Percentiles rank a stretch among this genome's conserved stretches.
phyloP scores from a whole-genome alignment of 2,888 invertebrate species.

The Ctenicera cuprea region DNA sequence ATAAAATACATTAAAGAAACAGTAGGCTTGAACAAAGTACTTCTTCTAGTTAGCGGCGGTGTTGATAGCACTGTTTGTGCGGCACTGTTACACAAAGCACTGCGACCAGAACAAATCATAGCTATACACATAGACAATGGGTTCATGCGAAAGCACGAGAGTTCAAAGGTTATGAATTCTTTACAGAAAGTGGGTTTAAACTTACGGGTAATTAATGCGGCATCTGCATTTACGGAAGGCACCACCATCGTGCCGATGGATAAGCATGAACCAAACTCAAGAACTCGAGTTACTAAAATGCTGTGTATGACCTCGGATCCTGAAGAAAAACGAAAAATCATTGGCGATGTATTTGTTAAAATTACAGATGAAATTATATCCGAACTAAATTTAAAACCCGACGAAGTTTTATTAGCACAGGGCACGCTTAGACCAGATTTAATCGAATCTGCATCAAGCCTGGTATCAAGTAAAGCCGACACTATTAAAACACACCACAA shows the following conservation, averaged over 20 bases:
- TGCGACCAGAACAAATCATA: constrained; percentile 92
- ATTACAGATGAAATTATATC: constrained; percentile 93
- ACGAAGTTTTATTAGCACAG: constrained; percentile 94
- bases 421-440: constrained; percentile 98
- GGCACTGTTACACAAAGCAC: constrained; percentile 92
- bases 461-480: constrained; percentile 91
- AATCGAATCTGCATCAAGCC: constrained; percentile 95
- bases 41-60: constrained; percentile 97
- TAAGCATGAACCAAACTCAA: constrained; percentile 73
- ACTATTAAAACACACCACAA: constrained; percentile 99
- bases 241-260: constrained; percentile 85
- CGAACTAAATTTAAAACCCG: constrained; percentile 91
- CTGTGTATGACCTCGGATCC: constrained; percentile 92
- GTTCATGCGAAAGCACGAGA: constrained; percentile 98
- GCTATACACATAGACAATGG: constrained; percentile 99
- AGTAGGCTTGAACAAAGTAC: constrained; percentile 91
- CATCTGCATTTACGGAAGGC: constrained; percentile 84
- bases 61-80: constrained; percentile 99
- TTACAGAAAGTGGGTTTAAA: constrained; percentile 89
- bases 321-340: constrained; percentile 98
- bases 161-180: constrained; percentile 89
- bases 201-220: constrained; percentile 82
- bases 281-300: constrained; percentile 85
- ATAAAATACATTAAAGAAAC: constrained; percentile 92
- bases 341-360: constrained; percentile 98